Percentiles rank a stretch among this genome's conserved stretches.
phyloP scores from a whole-genome alignment of 23 tunicate genomes.

The Clavelina lepadiformis region DNA sequence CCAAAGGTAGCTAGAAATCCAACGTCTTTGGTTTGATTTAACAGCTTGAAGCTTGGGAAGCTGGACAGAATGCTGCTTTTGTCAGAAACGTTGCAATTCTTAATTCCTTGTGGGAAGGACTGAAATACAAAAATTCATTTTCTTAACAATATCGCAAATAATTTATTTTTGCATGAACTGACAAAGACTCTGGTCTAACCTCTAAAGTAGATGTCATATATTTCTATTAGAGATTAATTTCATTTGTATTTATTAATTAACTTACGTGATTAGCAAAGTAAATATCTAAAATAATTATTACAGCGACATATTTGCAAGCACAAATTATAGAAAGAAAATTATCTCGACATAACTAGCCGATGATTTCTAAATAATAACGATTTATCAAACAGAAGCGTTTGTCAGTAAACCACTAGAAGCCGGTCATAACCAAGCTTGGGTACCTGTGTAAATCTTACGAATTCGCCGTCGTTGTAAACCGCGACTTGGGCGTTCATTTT shows the following conservation, averaged over 20 bases:
- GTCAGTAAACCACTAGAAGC: too few species aligned
- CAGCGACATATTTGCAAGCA: too few species aligned
- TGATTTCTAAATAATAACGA: too few species aligned
- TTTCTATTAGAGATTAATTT: too few species aligned
- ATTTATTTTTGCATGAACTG: too few species aligned
- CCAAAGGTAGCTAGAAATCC: constrained; percentile 46
- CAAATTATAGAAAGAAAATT: too few species aligned
- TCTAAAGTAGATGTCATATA: too few species aligned
- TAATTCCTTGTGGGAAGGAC: constrained; percentile 59
- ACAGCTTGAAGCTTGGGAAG: constrained; percentile 63
- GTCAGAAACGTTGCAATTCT: constrained; percentile 59
- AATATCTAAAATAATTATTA: background rate
- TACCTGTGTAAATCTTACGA: constrained; percentile 72
- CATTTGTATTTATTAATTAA: too few species aligned
- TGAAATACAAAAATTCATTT: constrained; percentile 1
- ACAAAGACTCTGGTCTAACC: too few species aligned
- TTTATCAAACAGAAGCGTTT: background rate
- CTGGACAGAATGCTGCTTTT: constrained; percentile 31
- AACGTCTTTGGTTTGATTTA: background rate
- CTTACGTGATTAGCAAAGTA: background rate
- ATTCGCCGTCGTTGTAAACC: constrained; percentile 55
- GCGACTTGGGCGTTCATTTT: constrained; percentile 45
- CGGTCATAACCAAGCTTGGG: background rate
- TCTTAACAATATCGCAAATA: background rate
- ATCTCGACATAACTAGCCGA: too few species aligned